Evolutionary conservation across 2,113 vertebrate genomes (phyloP).

Genomic region (Salvator merianae): DNA sequence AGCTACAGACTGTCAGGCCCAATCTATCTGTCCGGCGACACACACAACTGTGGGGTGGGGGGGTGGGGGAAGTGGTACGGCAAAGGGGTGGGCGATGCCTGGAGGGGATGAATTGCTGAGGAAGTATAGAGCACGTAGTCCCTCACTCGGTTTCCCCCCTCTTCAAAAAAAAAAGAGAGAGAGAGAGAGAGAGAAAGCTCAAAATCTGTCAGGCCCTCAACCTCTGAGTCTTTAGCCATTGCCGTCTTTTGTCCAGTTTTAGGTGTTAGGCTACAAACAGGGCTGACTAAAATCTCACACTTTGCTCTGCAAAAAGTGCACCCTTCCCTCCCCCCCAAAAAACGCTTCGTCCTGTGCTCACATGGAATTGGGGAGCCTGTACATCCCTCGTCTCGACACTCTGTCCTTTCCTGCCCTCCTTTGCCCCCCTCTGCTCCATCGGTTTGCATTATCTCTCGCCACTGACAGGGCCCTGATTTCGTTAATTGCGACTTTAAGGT

Average conservation of each 20-base stretch:
- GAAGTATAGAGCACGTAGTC: background rate
- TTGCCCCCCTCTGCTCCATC: conserved; percentile 32
- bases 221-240: background rate
- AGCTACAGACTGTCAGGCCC: conserved; percentile 43
- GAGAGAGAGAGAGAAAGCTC: background rate
- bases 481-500: conserved; percentile 51
- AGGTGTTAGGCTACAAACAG: background rate
- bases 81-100: conserved; percentile 4
- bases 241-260: background rate
- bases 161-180: no score
- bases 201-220: background rate
- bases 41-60: background rate
- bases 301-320: background rate
- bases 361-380: background rate
- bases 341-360: background rate
- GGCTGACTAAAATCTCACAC: background rate
- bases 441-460: conserved; percentile 39
- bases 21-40: conserved; percentile 38
- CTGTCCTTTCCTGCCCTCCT: conserved; percentile 22
- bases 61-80: background rate
- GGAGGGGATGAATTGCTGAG: conserved; percentile 6
- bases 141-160: background rate
- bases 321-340: background rate
- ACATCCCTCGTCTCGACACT: conserved; percentile 2
- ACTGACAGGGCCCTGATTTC: conserved; percentile 49